These are phyloP conservation scores for Cabera pusaria DNA, from an alignment of 2,888 invertebrate genomes.

Conservation along the genomic window DNA sequence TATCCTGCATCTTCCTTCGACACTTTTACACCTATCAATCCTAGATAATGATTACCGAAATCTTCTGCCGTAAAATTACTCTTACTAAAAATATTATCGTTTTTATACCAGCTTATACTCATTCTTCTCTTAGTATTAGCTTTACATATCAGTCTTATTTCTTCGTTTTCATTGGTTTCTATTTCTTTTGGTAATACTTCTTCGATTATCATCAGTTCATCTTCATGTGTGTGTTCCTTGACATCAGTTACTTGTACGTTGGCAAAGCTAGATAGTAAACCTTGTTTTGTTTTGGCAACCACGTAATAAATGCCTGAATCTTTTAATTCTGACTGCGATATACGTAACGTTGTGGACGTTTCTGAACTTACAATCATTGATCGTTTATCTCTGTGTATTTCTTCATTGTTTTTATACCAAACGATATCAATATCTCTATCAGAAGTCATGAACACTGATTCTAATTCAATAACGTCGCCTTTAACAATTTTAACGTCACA, in stretches of 20 bases:
- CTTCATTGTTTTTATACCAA: slow-evolving; percentile 41
- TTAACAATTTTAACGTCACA: slow-evolving; percentile 25
- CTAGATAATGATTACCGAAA: slow-evolving; percentile 36
- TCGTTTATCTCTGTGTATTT: slow-evolving; percentile 26
- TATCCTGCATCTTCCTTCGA: slow-evolving; percentile 26
- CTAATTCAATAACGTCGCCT: slow-evolving; percentile 33
- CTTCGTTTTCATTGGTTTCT: slow-evolving; percentile 35
- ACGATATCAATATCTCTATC: slow-evolving; percentile 10
- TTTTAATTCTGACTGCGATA: slow-evolving; percentile 28
- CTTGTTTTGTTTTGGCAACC: slow-evolving; percentile 32
- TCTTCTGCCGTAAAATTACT: slow-evolving; percentile 22
- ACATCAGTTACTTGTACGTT: slow-evolving; percentile 33
- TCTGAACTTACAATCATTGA: slow-evolving; percentile 25
- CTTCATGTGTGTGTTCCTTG: slow-evolving; percentile 13
- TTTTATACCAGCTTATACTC: slow-evolving; percentile 32
- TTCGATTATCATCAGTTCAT: slow-evolving; percentile 30
- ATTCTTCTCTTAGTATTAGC: slow-evolving; percentile 30
- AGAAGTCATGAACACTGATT: slow-evolving; percentile 26
- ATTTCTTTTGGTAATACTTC: slow-evolving; percentile 35
- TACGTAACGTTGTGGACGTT: slow-evolving; percentile 19
- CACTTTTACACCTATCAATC: slow-evolving; percentile 30
- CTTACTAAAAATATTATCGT: slow-evolving; percentile 20
- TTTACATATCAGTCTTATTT: slow-evolving; percentile 36
- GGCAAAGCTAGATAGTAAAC: slow-evolving; percentile 37
- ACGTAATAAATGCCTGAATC: slow-evolving; percentile 44